Evolutionary conservation across 1,140 invertebrate genomes (phyloP), one percentile per base, ranked within the genome.

Genomic region (Leptopilina boulardi): DNA sequence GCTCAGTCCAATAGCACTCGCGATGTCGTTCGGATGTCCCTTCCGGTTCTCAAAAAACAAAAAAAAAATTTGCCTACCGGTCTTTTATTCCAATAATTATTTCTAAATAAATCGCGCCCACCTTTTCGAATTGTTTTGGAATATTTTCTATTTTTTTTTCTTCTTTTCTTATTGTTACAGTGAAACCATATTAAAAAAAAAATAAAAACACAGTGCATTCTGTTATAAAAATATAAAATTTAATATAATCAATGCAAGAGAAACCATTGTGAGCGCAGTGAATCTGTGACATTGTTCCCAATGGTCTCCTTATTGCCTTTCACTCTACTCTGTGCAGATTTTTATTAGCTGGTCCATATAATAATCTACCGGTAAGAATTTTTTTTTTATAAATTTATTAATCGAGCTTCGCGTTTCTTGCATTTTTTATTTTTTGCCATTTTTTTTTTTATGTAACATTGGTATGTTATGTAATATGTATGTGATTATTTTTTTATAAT

Each of bases 1-100:
- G 74, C 77, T 85, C 78, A 81, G 79, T 83, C 73, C 78, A 74
- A 86, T 79, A 84, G 77, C 78, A 84, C 83, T 79, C 80, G 84
- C 82, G 84, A 84, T 77, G 73, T 83, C 83, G 85, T 75, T 77
- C 84, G 81, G 85, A 83, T 79, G 82, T 74, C 59, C 59, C 59
- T 74, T 70, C 51, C 71, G 66, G 42, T 26, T n/a, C 42, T 51
- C 42, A 73, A 26, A 30, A n/a, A n/a, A n/a, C n/a, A n/a, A 26
- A 30, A 38, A 6, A 38, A 38, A 38, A 1, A 38, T 38, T 66
- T 59, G 3, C 21, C 21, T n/a, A 66, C 26, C 26, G 26, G 26
- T 66, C 11, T 56, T 19, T 23, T 54, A 21, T 10, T 11, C 18
- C 4, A 56, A 26, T 21, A n/a, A n/a, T 21, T 9, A 54, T 8